Conservation (phyloP, 2,113 vertebrate species). For the Anarhynchus alexandrinus region DNA sequence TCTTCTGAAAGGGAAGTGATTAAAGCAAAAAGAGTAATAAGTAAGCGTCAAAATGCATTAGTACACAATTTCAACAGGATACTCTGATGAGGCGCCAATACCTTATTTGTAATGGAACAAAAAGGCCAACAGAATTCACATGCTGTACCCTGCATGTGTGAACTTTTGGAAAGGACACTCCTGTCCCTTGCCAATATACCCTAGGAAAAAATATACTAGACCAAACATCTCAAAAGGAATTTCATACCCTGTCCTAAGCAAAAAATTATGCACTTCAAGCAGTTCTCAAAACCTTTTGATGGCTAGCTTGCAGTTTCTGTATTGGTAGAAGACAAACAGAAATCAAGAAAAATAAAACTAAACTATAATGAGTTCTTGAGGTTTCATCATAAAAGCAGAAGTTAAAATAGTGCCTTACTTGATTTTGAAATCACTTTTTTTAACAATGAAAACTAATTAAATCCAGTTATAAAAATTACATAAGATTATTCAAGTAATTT, state of each 20-base stretch:
- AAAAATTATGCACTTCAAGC: neutral
- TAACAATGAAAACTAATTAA: neutral
- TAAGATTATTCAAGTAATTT: neutral
- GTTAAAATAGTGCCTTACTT: neutral
- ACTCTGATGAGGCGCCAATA: neutral
- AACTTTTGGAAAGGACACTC: neutral
- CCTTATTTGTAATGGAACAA: neutral
- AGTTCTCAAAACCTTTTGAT: neutral
- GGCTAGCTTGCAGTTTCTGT: neutral
- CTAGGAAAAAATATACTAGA: neutral
- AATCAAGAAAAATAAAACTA: neutral
- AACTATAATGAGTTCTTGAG: neutral
- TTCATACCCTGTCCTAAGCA: neutral
- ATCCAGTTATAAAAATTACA: neutral
- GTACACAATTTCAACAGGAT: neutral
- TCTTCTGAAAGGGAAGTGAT: neutral
- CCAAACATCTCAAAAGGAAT: neutral
- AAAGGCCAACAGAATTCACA: neutral
- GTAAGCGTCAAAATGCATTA: neutral
- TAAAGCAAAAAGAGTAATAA: neutral
- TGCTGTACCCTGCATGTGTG: neutral
- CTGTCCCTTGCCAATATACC: rapidly evolving
- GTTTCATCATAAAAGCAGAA: neutral
- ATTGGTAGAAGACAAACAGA: neutral
- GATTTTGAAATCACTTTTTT: neutral